Base-by-base conservation (phyloP, 37 sponge, comb jelly and placozoan species). In the Bolinopsis microptera region DNA sequence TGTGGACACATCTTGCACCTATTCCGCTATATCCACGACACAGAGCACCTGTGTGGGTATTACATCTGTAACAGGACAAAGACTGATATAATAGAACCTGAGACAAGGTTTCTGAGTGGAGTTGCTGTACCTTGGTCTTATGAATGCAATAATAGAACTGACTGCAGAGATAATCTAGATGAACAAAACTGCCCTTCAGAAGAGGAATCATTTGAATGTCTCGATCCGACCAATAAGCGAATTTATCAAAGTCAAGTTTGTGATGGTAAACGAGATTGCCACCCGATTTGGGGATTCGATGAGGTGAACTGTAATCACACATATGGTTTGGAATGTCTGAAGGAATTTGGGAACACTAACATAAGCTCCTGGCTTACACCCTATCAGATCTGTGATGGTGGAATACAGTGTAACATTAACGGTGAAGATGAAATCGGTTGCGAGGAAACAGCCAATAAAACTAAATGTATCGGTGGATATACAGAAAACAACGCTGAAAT, bases 221-320 rank as follows among this genome's bases (percentile, higher is more conserved):
- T n/a, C 3, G 75, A 72, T 28, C 75, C 31, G 18, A 72, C 75
- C 5, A 28, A 72, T 8, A 72, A 72, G 75, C 75, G 75, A n/a
- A 72, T 72, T 8, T 24, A 3, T 30, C 27, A n/a, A 21, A 28
- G 3, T 28, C 5, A 72, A 72, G n/a, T 72, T n/a, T 72, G 75
- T 72, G 75, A 72, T 72, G 75, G 75, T 72, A 28, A 30, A 28
- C 75, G 75, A n/a, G 75, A 72, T 21, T 72, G 75, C 25, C 75
- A 72, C 25, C 75, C 75, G 5, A 3, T 72, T n/a, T 72, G 27
- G 27, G 75, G 31, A 30, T 8, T n/a, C 31, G 75, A 72, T 28
- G 75, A 72, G 25, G 75, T 72, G 22, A 28, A 28, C 5, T 72
- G 75, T 72, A 72, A 72, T 72, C 75, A 72, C 25, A 5, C 75